Evolutionary conservation across 2,888 invertebrate genomes (phyloP), one percentile per base, ranked within the genome.

Genomic region (Lypha dubia): DNA sequence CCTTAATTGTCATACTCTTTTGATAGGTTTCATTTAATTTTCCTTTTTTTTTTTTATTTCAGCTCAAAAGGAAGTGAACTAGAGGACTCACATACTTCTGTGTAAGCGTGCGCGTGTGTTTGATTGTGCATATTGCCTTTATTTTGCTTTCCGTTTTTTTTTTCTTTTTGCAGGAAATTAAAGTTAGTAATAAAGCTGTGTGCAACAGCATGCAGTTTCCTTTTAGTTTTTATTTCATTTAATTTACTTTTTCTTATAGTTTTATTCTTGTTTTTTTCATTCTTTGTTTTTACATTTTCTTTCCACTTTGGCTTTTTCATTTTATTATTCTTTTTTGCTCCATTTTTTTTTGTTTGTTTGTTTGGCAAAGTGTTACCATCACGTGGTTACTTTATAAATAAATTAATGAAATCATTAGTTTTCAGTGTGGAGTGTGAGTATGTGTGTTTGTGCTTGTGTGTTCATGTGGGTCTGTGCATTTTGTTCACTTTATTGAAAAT

Each of bases 371-470:
- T 77, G 73, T 82, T 80, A 65, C 79, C 77, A 85, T 75, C 85
- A 87, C 85, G 86, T 86, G 86, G 85, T 83, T 84, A 73, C 82
- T 85, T 84, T 87, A 84, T 86, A 86, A 87, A 87, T 86, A 85
- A 87, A 85, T 85, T 83, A 86, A 86, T 86, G 74, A 63, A 84
- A 84, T 84, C 84, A 81, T 84, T 84, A 84, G 77, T 84, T 81
- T 77, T 62, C 51, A n/a, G n/a, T 44, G 17, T 60, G 32, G 17
- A 6, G 35, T 44, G 65, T 56, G 20, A 13, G 7, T 62, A 9
- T 51, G 32, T 44, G n/a, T 41, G 51, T 24, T n/a, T n/a, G 11
- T 38, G 11, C 0, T 15, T 28, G 32, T 22, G 32, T 6, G 17
- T 62, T 13, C 17, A 7, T 20, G 22, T 15, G 38, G 35, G 28